Evolutionary conservation across 2,797 vertebrate genomes (phyloP).

Genomic region (Pitangus sulphuratus): DNA sequence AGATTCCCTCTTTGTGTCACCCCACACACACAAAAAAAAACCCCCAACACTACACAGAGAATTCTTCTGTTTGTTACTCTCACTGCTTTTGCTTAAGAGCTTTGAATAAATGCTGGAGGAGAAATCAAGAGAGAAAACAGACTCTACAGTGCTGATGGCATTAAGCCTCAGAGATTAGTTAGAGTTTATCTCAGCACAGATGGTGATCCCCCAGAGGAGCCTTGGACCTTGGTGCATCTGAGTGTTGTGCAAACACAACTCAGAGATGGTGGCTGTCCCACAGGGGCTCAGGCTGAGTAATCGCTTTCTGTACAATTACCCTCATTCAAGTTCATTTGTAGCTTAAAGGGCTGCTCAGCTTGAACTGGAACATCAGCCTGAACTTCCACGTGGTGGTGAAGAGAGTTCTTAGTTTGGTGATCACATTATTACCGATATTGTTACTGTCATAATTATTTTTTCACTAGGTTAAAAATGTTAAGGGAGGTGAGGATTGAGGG

Average conservation of each 20-base stretch:
- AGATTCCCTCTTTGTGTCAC: background rate
- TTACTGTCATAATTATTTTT: background rate
- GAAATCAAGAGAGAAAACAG: slow-evolving; percentile 30
- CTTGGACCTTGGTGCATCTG: slow-evolving; percentile 16
- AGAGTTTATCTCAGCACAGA: slow-evolving; percentile 51
- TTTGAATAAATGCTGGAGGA: background rate
- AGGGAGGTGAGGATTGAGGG: background rate
- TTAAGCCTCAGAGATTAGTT: slow-evolving; percentile 38
- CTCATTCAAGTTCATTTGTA: slow-evolving; percentile 19
- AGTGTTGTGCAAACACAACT: slow-evolving; percentile 37
- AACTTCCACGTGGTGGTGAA: background rate
- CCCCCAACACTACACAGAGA: rapidly evolving
- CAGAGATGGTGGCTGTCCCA: slow-evolving; percentile 33
- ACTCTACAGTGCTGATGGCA: background rate
- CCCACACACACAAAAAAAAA: rapidly evolving
- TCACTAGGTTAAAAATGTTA: background rate
- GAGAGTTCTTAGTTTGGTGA: background rate
- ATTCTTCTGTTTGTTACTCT: background rate
- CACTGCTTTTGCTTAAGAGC: background rate
- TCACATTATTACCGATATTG: background rate
- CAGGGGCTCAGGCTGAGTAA: background rate
- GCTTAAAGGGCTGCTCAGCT: background rate
- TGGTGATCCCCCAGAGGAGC: slow-evolving; percentile 18
- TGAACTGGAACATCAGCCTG: background rate
- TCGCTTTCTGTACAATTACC: slow-evolving; percentile 7